These are phyloP conservation scores for Argyresthia albistria DNA, from an alignment of 2,888 invertebrate species.

Conservation along the genomic window DNA sequence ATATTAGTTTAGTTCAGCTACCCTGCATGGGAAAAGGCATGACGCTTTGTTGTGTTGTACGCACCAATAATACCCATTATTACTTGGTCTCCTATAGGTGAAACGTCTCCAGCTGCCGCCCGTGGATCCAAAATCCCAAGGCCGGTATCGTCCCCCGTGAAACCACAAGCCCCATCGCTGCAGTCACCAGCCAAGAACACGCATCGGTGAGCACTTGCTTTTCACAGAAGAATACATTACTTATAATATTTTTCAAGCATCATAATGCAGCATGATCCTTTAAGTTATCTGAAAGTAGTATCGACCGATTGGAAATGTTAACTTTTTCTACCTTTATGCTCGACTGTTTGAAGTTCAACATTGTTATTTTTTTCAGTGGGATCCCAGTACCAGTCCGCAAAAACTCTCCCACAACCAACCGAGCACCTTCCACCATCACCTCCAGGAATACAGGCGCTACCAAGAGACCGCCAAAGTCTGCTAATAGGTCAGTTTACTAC, in stretches of 20 bases:
- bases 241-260: not conserved
- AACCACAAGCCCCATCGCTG: slow-evolving; percentile 58
- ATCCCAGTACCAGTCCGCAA: slow-evolving; percentile 71
- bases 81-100: slow-evolving; percentile 44
- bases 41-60: not conserved
- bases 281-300: not conserved
- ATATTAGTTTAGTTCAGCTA: too few species aligned
- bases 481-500: slow-evolving; percentile 37
- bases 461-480: slow-evolving; percentile 46
- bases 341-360: not conserved
- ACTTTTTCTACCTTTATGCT: not conserved
- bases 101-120: slow-evolving; percentile 24
- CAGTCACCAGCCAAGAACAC: slow-evolving; percentile 56
- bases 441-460: slow-evolving; percentile 22
- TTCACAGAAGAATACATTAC: too few species aligned
- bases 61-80: not conserved
- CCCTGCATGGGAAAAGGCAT: too few species aligned
- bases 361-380: slow-evolving; percentile 33
- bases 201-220: slow-evolving; percentile 36
- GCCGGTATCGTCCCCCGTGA: slow-evolving; percentile 80
- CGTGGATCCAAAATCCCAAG: slow-evolving; percentile 82
- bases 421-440: slow-evolving; percentile 27
- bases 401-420: slow-evolving; percentile 46
- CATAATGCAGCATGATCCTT: not conserved
- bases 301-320: not conserved